A percentile compares a stretch with the other conserved stretches of the same genome.
These are phyloP conservation scores for Cygnus buccinator DNA, from an alignment of 2,113 vertebrate species.

Conservation along the genomic window DNA sequence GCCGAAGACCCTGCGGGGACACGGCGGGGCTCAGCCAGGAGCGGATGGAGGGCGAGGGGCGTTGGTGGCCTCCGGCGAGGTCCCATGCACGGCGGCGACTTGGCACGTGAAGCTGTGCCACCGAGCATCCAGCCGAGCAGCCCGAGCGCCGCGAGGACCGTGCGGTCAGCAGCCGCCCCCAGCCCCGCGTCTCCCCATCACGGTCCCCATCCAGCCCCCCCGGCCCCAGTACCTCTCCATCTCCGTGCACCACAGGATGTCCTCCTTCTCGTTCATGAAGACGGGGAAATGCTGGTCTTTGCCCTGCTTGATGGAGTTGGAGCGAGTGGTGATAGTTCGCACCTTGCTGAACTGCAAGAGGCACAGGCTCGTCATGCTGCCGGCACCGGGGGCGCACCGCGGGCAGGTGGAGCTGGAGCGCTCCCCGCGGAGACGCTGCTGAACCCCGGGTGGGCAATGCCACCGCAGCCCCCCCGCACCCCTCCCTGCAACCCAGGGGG, in stretches of 20 bases:
- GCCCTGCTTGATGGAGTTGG: constrained; percentile 98
- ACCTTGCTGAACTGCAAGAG: constrained; percentile 94
- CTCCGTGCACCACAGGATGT: constrained; percentile 99
- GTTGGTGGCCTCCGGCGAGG: neutral
- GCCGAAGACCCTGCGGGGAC: constrained; percentile 85
- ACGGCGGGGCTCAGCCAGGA: neutral
- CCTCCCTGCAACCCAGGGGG: neutral
- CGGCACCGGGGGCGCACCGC: no score
- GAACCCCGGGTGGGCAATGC: neutral
- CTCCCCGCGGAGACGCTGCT: neutral
- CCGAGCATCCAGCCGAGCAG: no score
- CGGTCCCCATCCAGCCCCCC: neutral
- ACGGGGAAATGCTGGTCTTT: constrained; percentile 99
- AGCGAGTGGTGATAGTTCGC: constrained; percentile 97
- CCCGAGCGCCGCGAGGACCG: no score
- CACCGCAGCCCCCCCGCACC: accelerated
- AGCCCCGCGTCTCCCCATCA: no score
- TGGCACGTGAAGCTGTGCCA: neutral
- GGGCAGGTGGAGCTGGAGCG: no score
- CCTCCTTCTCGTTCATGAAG: constrained; percentile 98
- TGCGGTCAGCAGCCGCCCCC: no score
- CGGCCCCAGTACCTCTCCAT: constrained; percentile 88
- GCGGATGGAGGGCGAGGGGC: no score
- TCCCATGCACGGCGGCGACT: neutral
- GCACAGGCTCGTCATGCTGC: neutral